Conservation (phyloP, 2,888 invertebrate genomes). For the Tetanocera ferruginea region DNA sequence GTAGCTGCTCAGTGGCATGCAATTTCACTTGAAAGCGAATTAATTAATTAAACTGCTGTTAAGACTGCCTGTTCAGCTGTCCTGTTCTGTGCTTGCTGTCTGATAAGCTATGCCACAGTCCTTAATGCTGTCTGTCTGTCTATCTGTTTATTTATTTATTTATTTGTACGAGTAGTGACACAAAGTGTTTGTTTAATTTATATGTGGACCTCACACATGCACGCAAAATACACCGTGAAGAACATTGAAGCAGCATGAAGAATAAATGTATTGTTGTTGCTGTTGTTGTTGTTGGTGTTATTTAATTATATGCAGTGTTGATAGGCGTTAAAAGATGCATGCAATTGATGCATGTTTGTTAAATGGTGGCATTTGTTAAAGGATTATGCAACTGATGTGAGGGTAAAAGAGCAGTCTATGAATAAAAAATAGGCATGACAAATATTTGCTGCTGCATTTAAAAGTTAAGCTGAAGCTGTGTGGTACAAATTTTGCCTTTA, state of each 20-base stretch:
- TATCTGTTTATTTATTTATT: constrained; percentile 17
- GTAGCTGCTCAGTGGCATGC: background rate
- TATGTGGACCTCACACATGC: constrained; percentile 26
- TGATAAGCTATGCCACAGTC: background rate
- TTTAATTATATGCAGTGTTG: constrained; percentile 19
- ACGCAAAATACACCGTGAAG: background rate
- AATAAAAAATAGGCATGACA: too few species aligned
- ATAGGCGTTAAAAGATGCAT: background rate
- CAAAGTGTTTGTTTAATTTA: constrained; percentile 31
- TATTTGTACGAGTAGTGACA: constrained; percentile 24
- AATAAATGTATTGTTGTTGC: background rate
- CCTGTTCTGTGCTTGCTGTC: background rate
- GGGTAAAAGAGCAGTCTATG: too few species aligned
- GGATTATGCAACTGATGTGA: background rate
- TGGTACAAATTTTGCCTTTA: too few species aligned
- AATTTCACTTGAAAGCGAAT: constrained; percentile 7
- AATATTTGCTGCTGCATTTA: too few species aligned
- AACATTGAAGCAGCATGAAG: too few species aligned
- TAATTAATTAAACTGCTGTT: constrained; percentile 36
- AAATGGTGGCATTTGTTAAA: background rate
- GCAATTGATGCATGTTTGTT: background rate
- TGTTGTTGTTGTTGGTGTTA: background rate
- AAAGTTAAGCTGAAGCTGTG: too few species aligned
- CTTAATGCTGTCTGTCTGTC: constrained; percentile 15
- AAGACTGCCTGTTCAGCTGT: background rate